Conservation (phyloP, 2,113 vertebrate genomes). For the Oophaga pumilio region DNA sequence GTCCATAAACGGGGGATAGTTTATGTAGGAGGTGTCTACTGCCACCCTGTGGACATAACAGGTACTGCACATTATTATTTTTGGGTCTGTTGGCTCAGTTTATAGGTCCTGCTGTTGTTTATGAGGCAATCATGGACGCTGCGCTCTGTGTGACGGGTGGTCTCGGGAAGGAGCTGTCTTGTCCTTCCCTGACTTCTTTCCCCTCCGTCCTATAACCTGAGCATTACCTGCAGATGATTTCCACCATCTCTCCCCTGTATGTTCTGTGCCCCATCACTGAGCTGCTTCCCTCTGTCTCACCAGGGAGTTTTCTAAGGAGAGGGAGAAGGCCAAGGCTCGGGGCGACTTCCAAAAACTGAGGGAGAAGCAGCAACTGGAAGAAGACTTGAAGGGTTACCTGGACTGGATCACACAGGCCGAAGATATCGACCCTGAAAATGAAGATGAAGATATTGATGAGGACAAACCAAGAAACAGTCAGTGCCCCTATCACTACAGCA, state of each 20-base stretch:
- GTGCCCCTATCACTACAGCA: conserved; percentile 51
- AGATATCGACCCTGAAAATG: conserved; percentile 98
- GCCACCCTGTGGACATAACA: not conserved
- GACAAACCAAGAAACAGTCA: conserved; percentile 97
- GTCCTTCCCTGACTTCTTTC: not conserved
- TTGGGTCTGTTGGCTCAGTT: not conserved
- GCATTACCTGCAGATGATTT: too few species aligned
- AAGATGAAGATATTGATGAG: conserved; percentile 95
- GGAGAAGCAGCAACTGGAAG: conserved; percentile 96
- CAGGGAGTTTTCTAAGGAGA: conserved; percentile 99
- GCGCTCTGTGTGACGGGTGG: too few species aligned
- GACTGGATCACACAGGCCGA: conserved; percentile 99
- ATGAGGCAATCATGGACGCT: too few species aligned
- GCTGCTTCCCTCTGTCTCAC: conserved; percentile 36
- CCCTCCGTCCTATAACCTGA: too few species aligned
- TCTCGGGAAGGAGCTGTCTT: not conserved
- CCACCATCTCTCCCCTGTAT: not conserved
- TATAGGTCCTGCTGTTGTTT: too few species aligned
- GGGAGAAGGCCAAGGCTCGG: conserved; percentile 96
- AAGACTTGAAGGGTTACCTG: conserved; percentile 96
- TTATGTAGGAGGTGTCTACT: not conserved
- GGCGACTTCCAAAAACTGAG: conserved; percentile 97
- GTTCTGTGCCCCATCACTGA: not conserved
- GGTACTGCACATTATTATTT: not conserved
- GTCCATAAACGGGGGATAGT: not conserved